phyloP scores from a whole-genome alignment of 1,140 invertebrate species.

The Bombus sibiricus region DNA sequence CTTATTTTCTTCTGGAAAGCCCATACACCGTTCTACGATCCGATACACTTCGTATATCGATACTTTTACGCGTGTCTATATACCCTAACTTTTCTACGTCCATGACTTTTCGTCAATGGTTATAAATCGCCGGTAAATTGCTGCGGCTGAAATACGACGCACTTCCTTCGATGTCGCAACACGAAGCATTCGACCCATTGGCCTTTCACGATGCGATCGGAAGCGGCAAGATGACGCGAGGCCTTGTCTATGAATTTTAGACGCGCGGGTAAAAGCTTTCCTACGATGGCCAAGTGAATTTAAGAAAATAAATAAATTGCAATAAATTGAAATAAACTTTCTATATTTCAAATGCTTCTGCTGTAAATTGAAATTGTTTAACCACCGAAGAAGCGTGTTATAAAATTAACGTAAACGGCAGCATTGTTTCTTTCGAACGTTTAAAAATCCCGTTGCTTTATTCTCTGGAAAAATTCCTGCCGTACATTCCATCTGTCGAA shows the following conservation, averaged over 20 bases:
- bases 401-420: too few species aligned
- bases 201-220: not conserved
- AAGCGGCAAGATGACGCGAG: not conserved
- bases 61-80: slow-evolving; percentile 14
- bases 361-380: too few species aligned
- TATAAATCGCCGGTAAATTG: slow-evolving; percentile 36
- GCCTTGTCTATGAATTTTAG: too few species aligned
- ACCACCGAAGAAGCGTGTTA: too few species aligned
- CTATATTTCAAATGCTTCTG: too few species aligned
- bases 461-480: not conserved
- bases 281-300: too few species aligned
- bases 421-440: not conserved
- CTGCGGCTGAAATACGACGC: slow-evolving; percentile 11
- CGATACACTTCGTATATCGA: slow-evolving; percentile 29
- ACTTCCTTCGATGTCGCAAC: not conserved
- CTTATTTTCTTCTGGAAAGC: slow-evolving; percentile 20
- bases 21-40: not conserved
- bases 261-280: too few species aligned
- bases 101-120: not conserved
- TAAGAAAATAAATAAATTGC: too few species aligned
- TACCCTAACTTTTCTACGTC: not conserved
- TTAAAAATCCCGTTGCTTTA: not conserved
- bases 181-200: not conserved
- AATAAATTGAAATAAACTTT: too few species aligned
- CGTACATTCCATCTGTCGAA: not conserved